Conservation (phyloP, 2,797 vertebrate genomes). For the Rhinoraja longicauda region DNA sequence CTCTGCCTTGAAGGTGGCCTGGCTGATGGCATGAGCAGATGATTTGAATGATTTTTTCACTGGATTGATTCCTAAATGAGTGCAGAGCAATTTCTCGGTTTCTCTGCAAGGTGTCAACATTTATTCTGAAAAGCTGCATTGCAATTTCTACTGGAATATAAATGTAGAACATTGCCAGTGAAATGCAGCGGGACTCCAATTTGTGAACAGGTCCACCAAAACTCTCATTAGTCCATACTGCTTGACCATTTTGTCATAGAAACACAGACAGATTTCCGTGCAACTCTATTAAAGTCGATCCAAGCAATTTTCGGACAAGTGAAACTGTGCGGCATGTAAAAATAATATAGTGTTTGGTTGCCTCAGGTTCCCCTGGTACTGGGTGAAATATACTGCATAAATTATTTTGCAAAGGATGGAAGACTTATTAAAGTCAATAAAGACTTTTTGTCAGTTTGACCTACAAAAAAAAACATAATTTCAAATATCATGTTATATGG, state of each 20-base stretch:
- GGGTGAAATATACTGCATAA: conserved; percentile 20
- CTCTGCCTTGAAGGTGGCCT: no score
- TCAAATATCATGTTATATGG: not conserved
- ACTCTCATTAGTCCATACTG: not conserved
- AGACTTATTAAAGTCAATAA: conserved; percentile 18
- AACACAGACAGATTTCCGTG: not conserved
- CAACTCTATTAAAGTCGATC: conserved; percentile 17
- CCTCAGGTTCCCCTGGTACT: not conserved
- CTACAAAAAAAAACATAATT: conserved; percentile 19
- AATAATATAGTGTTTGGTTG: conserved; percentile 7
- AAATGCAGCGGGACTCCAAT: not conserved
- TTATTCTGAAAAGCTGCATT: not conserved
- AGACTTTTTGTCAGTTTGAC: not conserved
- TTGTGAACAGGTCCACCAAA: not conserved
- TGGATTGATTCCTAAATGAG: not conserved
- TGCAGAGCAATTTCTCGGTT: not conserved
- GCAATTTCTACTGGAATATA: not conserved
- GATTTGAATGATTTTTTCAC: not conserved
- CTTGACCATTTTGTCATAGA: not conserved
- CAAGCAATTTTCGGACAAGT: conserved; percentile 10
- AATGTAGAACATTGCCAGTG: not conserved
- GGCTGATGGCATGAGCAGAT: not conserved
- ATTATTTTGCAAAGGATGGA: conserved; percentile 22
- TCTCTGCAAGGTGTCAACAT: not conserved
- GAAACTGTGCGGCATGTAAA: conserved; percentile 20